A percentile compares a stretch with the other conserved stretches of the same genome.
Conservation (phyloP, 1,140 invertebrate species). For the Bombus sibiricus region DNA sequence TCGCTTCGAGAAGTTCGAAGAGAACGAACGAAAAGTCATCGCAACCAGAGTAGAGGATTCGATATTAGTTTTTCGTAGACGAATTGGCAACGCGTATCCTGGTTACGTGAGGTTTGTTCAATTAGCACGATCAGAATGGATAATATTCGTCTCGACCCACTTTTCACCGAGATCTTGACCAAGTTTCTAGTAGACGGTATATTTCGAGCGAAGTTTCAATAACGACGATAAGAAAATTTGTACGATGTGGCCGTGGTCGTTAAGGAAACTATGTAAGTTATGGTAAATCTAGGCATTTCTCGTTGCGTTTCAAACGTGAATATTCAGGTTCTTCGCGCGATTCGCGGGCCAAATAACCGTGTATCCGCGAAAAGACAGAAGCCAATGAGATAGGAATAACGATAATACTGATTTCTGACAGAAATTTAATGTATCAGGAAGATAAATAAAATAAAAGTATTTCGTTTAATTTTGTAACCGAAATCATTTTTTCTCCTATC, state of each 20-base stretch:
- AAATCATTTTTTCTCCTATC: too few relatives aligned
- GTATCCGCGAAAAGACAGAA: conserved; percentile 22
- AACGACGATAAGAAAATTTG: conserved; percentile 8
- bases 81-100: conserved; percentile 6
- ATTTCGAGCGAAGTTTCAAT: not conserved
- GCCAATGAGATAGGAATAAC: not conserved
- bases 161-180: conserved; percentile 49
- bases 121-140: conserved; percentile 43
- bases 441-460: too few relatives aligned
- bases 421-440: too few relatives aligned
- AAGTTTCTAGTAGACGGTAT: conserved; percentile 41
- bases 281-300: too few relatives aligned
- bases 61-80: conserved; percentile 28
- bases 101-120: conserved; percentile 21
- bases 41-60: not conserved
- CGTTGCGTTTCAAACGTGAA: too few relatives aligned
- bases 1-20: conserved; percentile 51
- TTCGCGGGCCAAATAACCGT: conserved; percentile 5
- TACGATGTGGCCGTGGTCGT: too few relatives aligned
- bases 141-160: conserved; percentile 42
- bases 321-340: too few relatives aligned
- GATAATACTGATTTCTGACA: too few relatives aligned
- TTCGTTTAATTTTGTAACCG: too few relatives aligned
- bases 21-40: conserved; percentile 57
- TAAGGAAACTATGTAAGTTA: too few relatives aligned